Evolutionary conservation across 30 jellyfish, hydroid and myxozoan species (phyloP), one percentile per base, ranked within the genome.

Genomic region (Mastigias papua): DNA sequence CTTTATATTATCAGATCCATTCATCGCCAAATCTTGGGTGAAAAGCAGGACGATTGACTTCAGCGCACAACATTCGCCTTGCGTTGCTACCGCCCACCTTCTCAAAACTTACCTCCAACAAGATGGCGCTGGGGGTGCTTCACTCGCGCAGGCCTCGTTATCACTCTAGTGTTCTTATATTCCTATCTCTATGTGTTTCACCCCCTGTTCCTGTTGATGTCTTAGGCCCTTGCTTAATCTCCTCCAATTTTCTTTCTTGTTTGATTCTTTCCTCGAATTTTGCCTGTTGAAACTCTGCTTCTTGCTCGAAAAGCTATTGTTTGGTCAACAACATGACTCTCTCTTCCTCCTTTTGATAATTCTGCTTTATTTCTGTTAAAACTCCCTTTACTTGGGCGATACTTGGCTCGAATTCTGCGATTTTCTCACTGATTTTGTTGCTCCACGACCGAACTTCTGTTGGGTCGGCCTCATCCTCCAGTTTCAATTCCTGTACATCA

Each of bases 401-500:
- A 27, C 51, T 61, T 51, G 88, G 88, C 42, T 54, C 64, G 42
- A 57, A 79, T 57, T 79, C 80, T 34, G 33, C 42, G 68, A 79
- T 34, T 35, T 62, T 34, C 81, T 58, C 81, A 11, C 50, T 25
- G 42, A 79, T 79, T 33, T 63, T 60, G 69, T 61, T 60, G 71
- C 90, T 79, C 81, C 90, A 60, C 33, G 78, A 16, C 22, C 90
- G 90, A 11, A 79, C 63, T 62, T 79, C 90, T n/a, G 31, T 42
- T 8, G 90, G 90, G 23, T 79, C 90, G 28, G 19, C 81, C 48
- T 33, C 90, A 31, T 79, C 90, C 81, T 79, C 90, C n/a, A 79
- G 48, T 35, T 57, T 79, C 48, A 63, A 46, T 62, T 79, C 90
- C 42, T 79, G 90, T 34, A 79, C 49, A 11, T 60, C 49, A 16